These are phyloP conservation scores for Elysia crispata DNA, from an alignment of 2,888 invertebrate species.

Conservation along the genomic window DNA sequence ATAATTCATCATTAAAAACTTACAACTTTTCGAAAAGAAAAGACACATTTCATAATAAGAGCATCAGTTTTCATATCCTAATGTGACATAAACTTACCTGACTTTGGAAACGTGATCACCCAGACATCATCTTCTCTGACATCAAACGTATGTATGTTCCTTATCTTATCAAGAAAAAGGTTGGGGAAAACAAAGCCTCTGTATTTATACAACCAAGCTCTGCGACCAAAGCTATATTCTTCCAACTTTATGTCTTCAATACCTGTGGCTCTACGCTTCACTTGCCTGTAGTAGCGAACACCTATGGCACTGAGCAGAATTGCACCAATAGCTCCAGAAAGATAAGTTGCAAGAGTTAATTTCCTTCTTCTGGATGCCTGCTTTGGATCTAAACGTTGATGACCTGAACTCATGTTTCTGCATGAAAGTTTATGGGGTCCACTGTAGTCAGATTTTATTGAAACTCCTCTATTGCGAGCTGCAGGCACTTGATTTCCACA, in stretches of 20 bases:
- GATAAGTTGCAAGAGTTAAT: conserved; percentile 50
- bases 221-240: conserved; percentile 36
- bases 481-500: too few species aligned
- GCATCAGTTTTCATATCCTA: too few species aligned
- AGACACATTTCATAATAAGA: too few species aligned
- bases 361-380: conserved; percentile 22
- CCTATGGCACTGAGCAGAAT: conserved; percentile 55
- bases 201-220: conserved; percentile 59
- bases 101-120: conserved; percentile 92
- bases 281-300: conserved; percentile 53
- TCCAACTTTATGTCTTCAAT: conserved; percentile 55
- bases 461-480: too few species aligned
- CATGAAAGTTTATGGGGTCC: too few species aligned
- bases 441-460: too few species aligned
- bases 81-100: conserved; percentile 81
- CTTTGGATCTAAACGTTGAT: conserved; percentile 5
- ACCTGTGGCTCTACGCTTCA: conserved; percentile 54
- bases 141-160: conserved; percentile 81
- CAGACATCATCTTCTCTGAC: conserved; percentile 88
- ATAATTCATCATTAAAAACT: too few species aligned
- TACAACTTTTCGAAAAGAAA: too few species aligned
- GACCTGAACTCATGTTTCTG: too few species aligned
- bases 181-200: conserved; percentile 63
- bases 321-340: conserved; percentile 59
- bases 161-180: conserved; percentile 60